These are phyloP conservation scores for Marasmarcha lunaedactyla DNA, from an alignment of 2,888 invertebrate species.

Conservation along the genomic window DNA sequence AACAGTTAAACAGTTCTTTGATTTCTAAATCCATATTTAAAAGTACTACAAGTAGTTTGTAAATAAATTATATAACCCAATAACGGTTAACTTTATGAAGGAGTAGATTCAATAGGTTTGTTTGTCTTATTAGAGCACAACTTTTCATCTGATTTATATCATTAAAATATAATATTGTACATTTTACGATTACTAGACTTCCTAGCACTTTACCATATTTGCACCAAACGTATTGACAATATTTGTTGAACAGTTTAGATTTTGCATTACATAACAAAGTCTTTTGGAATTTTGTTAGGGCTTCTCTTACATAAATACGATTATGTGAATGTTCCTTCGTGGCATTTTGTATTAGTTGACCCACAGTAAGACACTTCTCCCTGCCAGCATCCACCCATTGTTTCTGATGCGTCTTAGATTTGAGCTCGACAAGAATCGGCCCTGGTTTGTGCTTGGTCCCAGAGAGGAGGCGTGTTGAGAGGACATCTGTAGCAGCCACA, in stretches of 20 bases:
- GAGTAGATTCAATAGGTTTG: too few species aligned
- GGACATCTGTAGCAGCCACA: slow-evolving; percentile 4
- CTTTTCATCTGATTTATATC: slow-evolving; percentile 9
- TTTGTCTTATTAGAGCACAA: too few species aligned
- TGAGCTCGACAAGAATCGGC: slow-evolving; percentile 15
- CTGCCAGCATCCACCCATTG: slow-evolving; percentile 17
- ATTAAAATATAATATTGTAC: slow-evolving; percentile 7
- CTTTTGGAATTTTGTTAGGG: slow-evolving; percentile 16
- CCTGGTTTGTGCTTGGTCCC: slow-evolving; percentile 14
- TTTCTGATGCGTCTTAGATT: slow-evolving; percentile 9
- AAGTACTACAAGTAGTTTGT: too few species aligned
- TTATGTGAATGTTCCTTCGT: slow-evolving; percentile 12
- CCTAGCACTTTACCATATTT: slow-evolving; percentile 15
- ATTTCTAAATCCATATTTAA: too few species aligned
- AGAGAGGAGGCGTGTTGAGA: slow-evolving; percentile 2
- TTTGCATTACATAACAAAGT: slow-evolving; percentile 15
- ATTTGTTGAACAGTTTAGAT: slow-evolving; percentile 7
- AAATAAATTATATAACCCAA: too few species aligned
- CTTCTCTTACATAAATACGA: slow-evolving; percentile 14
- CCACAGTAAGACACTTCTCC: slow-evolving; percentile 14
- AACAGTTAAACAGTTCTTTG: too few species aligned
- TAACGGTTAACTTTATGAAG: too few species aligned
- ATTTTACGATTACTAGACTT: slow-evolving; percentile 14
- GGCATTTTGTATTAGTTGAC: slow-evolving; percentile 11
- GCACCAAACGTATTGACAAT: slow-evolving; percentile 16